These are phyloP conservation scores for Chrysotoxum bicinctum DNA, from an alignment of 2,888 invertebrate species.

Conservation along the genomic window DNA sequence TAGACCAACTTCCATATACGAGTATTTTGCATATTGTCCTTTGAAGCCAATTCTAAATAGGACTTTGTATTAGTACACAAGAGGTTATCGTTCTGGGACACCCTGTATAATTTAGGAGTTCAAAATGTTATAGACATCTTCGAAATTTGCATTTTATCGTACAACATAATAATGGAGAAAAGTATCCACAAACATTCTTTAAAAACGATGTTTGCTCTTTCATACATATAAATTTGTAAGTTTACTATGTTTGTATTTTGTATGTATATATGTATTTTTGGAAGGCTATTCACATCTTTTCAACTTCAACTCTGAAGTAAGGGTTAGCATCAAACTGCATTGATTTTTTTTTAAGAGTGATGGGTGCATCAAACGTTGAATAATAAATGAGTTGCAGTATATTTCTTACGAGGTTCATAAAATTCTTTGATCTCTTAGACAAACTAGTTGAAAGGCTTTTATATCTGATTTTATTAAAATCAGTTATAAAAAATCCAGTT, in stretches of 20 bases:
- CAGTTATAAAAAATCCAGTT: background rate
- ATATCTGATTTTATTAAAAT: background rate
- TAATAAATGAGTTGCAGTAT: background rate
- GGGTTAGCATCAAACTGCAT: background rate
- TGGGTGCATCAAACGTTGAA: background rate
- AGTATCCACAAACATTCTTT: background rate
- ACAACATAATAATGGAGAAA: background rate
- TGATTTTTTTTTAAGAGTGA: background rate
- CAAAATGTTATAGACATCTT: background rate
- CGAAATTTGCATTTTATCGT: background rate
- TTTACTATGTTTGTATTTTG: background rate
- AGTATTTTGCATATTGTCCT: too few relatives aligned
- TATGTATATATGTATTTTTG: background rate
- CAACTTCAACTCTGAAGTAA: background rate
- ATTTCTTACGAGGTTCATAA: background rate
- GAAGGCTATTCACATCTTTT: background rate
- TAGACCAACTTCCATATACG: too few relatives aligned
- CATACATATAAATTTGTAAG: background rate
- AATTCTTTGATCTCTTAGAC: background rate
- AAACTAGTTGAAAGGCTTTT: background rate
- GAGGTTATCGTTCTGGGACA: background rate
- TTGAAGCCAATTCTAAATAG: too few relatives aligned
- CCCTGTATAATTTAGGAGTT: background rate
- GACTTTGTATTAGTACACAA: too few relatives aligned
- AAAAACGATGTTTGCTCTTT: too few relatives aligned